Base-by-base conservation (phyloP, 2,113 vertebrate genomes). In the Sturnus vulgaris region DNA sequence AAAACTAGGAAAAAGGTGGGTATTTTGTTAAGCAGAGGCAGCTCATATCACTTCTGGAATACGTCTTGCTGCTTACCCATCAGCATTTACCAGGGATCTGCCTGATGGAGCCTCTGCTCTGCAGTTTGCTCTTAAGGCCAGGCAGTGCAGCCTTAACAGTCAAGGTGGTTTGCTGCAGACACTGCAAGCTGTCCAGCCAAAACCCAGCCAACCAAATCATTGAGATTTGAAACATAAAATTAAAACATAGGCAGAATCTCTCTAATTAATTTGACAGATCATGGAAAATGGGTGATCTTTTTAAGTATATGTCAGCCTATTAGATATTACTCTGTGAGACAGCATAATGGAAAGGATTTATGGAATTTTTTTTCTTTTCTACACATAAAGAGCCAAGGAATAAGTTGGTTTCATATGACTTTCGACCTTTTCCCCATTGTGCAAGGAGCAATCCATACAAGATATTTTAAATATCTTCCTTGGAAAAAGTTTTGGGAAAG, bases 1-100 rank as follows among this genome's bases (percentile, higher is more conserved):
- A 86, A 95, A 93, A 90, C 60, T 44, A 93, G 56, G 80, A 39
- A 88, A 85, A 97, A 81, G 80, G 86, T 90, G 82, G 55, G 12
- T 76, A 86, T 96, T 96, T 88, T 4, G 35, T 86, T 75, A 83
- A 86, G 60, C 1, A 33, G 64, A 92, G 76, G 76, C 79, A 93
- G 60, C 37, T 95, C 69, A 35, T 65, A 84, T 72, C 61, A 17
- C 68, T 96, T 93, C 57, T 96, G 85, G 76, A 95, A 84, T 56
- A 71, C 35, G 60, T 95, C 44, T 90, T 69, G 44, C 75, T 90
- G n/a, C 71, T 60, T 56, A 17, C 11, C 77, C 64, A 40, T 78
- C 72, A 92, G 31, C 59, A 92, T 89, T 92, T 93, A 59, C 30
- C 79, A 80, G 68, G 35, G 44, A 57, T 49, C 56, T 94, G 69